Conservation (phyloP, 2,797 vertebrate genomes). For the Salmo trutta region DNA sequence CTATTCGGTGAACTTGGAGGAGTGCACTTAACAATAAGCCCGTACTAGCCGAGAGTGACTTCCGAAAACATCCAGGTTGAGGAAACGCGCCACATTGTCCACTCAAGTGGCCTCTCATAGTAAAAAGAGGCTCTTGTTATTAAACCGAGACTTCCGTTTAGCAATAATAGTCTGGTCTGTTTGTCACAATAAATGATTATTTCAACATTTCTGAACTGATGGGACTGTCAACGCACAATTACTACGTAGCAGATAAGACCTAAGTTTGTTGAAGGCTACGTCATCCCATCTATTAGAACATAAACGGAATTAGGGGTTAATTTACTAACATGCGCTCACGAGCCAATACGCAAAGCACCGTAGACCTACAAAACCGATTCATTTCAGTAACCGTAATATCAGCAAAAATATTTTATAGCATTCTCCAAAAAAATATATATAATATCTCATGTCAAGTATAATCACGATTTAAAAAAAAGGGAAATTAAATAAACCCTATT, state of each 20-base stretch:
- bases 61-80: slow-evolving; percentile 68
- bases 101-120: slow-evolving; percentile 61
- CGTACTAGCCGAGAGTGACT: slow-evolving; percentile 64
- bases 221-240: neutral
- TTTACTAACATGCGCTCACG: neutral
- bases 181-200: slow-evolving; percentile 16
- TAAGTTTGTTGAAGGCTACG: neutral
- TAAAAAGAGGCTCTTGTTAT: neutral
- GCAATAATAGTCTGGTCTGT: slow-evolving; percentile 57
- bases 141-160: slow-evolving; percentile 15
- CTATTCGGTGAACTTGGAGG: slow-evolving; percentile 48
- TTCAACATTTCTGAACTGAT: neutral
- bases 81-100: slow-evolving; percentile 68
- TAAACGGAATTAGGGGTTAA: neutral
- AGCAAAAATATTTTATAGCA: neutral
- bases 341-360: neutral
- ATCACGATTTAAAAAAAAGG: neutral
- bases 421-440: neutral
- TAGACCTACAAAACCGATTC: neutral
- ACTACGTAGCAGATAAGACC: neutral
- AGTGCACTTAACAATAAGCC: slow-evolving; percentile 51
- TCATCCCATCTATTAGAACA: neutral
- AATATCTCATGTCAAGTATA: neutral
- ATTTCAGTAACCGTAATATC: neutral
- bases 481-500: neutral